Base-by-base conservation (phyloP, 2,113 vertebrate genomes). In the Taxidea taxus region DNA sequence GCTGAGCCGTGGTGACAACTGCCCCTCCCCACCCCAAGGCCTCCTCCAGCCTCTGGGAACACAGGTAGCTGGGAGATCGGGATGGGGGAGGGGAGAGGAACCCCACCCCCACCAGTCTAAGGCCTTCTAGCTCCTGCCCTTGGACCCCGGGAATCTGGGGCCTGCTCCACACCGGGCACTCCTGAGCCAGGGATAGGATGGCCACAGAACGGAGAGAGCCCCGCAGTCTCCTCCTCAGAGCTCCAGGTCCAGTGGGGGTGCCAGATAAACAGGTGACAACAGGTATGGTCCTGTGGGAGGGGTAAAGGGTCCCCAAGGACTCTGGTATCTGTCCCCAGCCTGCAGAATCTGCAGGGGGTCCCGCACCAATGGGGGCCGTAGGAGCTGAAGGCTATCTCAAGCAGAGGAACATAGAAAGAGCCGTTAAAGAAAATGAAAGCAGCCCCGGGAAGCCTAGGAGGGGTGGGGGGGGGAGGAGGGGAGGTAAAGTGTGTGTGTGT, bases 51-150 rank as follows among this genome's bases (percentile, higher is more conserved):
- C 51, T 31, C 5, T 7, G 39, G 23, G 34, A 68, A 11, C 3
- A 1, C 25, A 10, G 27, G 74, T 39, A 80, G 25, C 92, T 34
- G 29, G 85, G 54, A 39, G 49, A 10, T 16, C 4, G 1, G 51
- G 51, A 5, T 15, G 66, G 0, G 34, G 13, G 11, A 0, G 0
- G 39, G 37, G 37, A 0, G 25, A 34, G 31, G 60, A 11, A 8
- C 21, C 37, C 54, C 8, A 31, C 74, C 31, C 21, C 16, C 18
- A 15, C 34, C 12, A 0, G 25, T 27, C 54, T 2, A 29, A 68
- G n/a, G 31, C 23, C 42, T 8, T 27, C 51, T 68, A 4, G 15
- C 72, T n/a, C 3, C 72, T 7, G n/a, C 31, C 47, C 37, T 21
- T 8, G 4, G 6, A n/a, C 16, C 75, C 54, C 42, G 7, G 29